phyloP scores from a whole-genome alignment of 2,888 invertebrate species.

The Phyto melanocephala region DNA sequence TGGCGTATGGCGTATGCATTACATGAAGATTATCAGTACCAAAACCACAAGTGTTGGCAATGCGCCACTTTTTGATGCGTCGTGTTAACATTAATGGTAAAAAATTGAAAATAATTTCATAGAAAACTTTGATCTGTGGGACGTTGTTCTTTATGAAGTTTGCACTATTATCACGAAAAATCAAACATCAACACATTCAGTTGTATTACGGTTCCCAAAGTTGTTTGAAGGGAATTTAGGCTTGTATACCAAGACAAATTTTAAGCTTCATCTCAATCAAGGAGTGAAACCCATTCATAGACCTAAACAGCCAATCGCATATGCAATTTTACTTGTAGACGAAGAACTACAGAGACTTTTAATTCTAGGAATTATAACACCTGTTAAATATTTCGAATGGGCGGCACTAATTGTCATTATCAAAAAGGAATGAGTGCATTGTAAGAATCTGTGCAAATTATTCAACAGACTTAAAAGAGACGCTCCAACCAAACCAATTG shows the following conservation, averaged over 20 bases:
- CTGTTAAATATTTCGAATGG: conserved; percentile 61
- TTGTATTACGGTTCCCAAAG: not conserved
- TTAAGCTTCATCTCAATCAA: conserved; percentile 4
- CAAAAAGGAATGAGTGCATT: conserved; percentile 37
- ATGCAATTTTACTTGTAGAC: conserved; percentile 56
- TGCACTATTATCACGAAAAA: not conserved
- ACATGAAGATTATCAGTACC: conserved; percentile 19
- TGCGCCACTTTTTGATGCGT: not conserved
- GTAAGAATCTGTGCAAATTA: conserved; percentile 58
- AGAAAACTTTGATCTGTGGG: conserved; percentile 19
- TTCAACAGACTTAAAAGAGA: conserved; percentile 60
- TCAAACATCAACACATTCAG: not conserved
- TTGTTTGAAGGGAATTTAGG: not conserved
- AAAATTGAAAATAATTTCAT: conserved; percentile 13
- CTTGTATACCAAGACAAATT: not conserved
- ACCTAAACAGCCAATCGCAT: conserved; percentile 58
- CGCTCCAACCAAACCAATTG: conserved; percentile 61
- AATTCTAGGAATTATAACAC: conserved; percentile 43
- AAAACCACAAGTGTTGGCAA: conserved; percentile 5
- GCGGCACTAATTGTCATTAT: conserved; percentile 62
- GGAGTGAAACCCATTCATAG: conserved; percentile 44
- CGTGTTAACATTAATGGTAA: not conserved
- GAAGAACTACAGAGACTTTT: conserved; percentile 50
- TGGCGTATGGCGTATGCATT: conserved; percentile 41
- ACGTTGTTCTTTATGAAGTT: not conserved